A percentile compares a stretch with the other conserved stretches of the same genome.
Conservation (phyloP, 2,888 invertebrate species). For the Oasisia sp. region DNA sequence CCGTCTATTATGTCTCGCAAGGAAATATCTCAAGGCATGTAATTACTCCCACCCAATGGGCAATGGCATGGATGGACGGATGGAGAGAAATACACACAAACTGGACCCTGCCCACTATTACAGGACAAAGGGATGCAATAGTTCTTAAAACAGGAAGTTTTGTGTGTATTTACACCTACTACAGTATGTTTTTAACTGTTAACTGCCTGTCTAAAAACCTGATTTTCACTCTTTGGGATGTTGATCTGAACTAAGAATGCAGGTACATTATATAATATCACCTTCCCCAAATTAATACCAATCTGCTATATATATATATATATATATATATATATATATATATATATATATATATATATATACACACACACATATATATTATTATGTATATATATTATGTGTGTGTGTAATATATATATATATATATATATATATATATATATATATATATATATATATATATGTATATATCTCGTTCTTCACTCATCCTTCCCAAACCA, state of each 20-base stretch:
- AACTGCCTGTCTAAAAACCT: background rate
- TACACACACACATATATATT: too few species aligned
- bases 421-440: too few species aligned
- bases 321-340: too few species aligned
- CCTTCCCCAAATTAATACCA: background rate
- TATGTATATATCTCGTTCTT: background rate
- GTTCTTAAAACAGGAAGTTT: background rate
- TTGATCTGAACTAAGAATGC: background rate
- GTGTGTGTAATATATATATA: too few species aligned
- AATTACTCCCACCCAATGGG: background rate
- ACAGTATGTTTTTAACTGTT: slow-evolving; percentile 17
- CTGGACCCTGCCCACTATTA: background rate
- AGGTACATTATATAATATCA: background rate
- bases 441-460: too few species aligned
- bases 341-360: too few species aligned
- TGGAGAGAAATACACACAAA: background rate
- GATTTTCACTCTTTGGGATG: background rate
- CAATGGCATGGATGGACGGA: background rate
- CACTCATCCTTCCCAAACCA: background rate
- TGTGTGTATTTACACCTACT: background rate
- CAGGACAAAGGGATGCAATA: background rate
- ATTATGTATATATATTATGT: too few species aligned
- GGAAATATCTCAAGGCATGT: background rate
- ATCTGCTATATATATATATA: too few species aligned
- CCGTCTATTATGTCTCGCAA: background rate